Evolutionary conservation across 2,888 invertebrate species (phyloP).

Genomic region (Ormyrus rosae): DNA sequence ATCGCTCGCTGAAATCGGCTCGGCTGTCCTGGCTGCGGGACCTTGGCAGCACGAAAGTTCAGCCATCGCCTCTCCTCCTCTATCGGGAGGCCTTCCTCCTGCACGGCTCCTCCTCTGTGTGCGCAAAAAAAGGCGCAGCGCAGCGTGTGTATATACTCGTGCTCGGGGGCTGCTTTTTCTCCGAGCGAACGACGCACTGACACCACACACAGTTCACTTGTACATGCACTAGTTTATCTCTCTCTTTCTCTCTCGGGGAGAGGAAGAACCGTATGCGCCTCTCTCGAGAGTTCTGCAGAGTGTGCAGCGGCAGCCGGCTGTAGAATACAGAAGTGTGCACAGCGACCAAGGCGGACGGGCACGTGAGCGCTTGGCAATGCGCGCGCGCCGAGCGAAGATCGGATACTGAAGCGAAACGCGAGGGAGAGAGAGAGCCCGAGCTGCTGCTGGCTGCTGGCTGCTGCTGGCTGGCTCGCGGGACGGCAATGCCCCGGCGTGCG

Average conservation of each 20-base stretch:
- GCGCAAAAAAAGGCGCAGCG: too few species aligned
- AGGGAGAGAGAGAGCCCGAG: constrained; percentile 40
- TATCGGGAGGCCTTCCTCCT: too few species aligned
- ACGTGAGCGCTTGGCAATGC: constrained; percentile 1
- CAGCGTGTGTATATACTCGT: too few species aligned
- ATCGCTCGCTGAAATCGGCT: constrained; percentile 41
- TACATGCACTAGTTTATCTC: background rate
- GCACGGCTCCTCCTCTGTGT: too few species aligned
- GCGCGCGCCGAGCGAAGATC: constrained; percentile 49
- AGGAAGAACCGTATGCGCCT: too few species aligned
- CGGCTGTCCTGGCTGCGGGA: background rate
- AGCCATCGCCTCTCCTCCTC: background rate
- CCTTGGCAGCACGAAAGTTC: constrained; percentile 30
- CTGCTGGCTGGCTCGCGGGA: constrained; percentile 18
- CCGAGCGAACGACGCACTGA: too few species aligned
- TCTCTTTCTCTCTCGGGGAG: too few species aligned
- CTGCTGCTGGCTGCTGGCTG: background rate
- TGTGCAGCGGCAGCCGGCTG: too few species aligned
- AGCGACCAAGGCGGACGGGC: too few species aligned
- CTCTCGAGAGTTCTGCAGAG: too few species aligned
- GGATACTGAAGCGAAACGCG: constrained; percentile 44
- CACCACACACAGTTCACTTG: too few species aligned
- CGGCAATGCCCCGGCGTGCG: constrained; percentile 47
- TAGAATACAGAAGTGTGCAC: background rate
- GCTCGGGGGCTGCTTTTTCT: too few species aligned